Percentiles rank a stretch among this genome's conserved stretches.
phyloP scores from a whole-genome alignment of 2,113 vertebrate species.

The Rhombomys opimus region DNA sequence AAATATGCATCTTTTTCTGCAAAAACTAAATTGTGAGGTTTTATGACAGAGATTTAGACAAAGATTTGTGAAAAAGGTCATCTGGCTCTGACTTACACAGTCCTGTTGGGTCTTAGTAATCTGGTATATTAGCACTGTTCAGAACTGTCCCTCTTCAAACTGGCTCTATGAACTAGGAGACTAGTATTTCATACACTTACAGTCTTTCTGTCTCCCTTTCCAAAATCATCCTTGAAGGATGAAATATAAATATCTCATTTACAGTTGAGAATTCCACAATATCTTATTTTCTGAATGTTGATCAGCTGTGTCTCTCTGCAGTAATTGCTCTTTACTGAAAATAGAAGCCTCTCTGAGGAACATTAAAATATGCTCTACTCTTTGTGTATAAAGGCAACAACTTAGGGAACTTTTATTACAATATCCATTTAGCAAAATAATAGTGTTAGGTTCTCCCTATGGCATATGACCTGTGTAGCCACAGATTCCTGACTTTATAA shows the following conservation, averaged over 20 bases:
- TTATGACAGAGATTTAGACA: background rate
- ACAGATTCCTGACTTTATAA: background rate
- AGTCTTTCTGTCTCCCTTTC: background rate
- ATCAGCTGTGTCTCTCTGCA: background rate
- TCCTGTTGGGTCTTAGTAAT: background rate
- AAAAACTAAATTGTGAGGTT: background rate
- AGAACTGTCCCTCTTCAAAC: background rate
- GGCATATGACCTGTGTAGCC: background rate
- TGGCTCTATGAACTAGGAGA: background rate
- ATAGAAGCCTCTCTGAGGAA: background rate
- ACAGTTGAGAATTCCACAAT: background rate
- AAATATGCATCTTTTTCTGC: rapidly evolving
- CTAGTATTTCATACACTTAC: background rate
- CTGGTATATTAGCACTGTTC: background rate
- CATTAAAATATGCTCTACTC: background rate
- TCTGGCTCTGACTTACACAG: background rate
- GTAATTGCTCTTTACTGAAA: background rate
- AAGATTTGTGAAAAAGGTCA: background rate
- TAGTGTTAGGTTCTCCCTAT: background rate
- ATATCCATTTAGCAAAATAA: background rate
- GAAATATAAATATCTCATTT: background rate
- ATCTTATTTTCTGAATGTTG: background rate
- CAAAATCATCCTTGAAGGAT: background rate
- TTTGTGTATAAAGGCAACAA: background rate
- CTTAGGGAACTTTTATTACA: background rate